Conservation (phyloP, 2,888 invertebrate genomes). For the Drosophila fulvimacula region DNA sequence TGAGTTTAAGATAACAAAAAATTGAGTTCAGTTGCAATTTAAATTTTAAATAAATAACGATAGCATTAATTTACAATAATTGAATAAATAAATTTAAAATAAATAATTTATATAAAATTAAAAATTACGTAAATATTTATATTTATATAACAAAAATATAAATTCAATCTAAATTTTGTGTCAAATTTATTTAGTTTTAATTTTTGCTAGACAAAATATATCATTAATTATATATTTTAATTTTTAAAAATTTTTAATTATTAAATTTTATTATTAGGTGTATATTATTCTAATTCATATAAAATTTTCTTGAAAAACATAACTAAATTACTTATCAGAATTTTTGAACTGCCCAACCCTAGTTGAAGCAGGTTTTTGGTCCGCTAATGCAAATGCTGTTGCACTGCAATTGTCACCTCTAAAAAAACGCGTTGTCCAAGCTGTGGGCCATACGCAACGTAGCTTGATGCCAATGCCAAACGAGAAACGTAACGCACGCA, state of each 20-base stretch:
- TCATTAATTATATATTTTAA: too few relatives aligned
- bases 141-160: too few relatives aligned
- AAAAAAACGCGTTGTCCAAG: conserved; percentile 22
- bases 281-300: neutral
- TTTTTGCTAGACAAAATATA: too few relatives aligned
- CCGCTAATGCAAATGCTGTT: conserved; percentile 41
- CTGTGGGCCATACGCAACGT: conserved; percentile 36
- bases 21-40: too few relatives aligned
- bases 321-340: neutral
- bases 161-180: too few relatives aligned
- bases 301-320: neutral
- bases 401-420: conserved; percentile 37
- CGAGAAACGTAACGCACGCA: conserved; percentile 32
- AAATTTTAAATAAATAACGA: too few relatives aligned
- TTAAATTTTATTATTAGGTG: neutral
- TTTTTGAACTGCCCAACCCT: conserved; percentile 33
- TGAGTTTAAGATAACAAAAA: too few relatives aligned
- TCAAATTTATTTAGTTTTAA: too few relatives aligned
- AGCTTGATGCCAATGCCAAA: conserved; percentile 37
- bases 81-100: too few relatives aligned
- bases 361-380: conserved; percentile 44
- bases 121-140: neutral
- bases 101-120: neutral
- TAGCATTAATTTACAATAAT: neutral
- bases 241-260: too few relatives aligned